Evolutionary conservation across 2,888 invertebrate species (phyloP), one percentile per base, ranked within the genome.

Genomic region (Drosophila nr. perissopoda): DNA sequence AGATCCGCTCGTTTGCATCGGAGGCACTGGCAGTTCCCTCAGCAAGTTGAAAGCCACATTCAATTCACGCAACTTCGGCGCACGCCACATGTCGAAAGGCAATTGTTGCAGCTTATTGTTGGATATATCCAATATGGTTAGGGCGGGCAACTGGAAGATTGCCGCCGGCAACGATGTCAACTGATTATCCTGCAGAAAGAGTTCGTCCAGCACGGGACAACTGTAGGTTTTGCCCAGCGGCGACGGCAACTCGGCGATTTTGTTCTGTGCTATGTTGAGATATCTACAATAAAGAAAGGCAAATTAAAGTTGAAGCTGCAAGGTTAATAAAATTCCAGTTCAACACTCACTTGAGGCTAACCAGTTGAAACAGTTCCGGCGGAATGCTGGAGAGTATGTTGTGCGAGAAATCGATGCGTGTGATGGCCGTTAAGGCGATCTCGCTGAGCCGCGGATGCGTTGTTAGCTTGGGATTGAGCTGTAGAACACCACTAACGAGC

Each of bases 161-260:
- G 96, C 96, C 4, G 96, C 94, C 0, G 99, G 98, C 16, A 99
- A 93, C 61, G 95, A 94, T 77, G 97, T 97, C 40, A 99, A 93
- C 4, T 97, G 95, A 93, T 98, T 98, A 92, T 99, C 97, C 94
- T 97, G 97, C n/a, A 99, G 91, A 90, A 97, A 97, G 36, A 99
- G 93, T 91, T 99, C 99, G 89, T 98, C 98, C 65, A 99, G 93
- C 52, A 96, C 96, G 0, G 97, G 97, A 84, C 96, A 96, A 7
- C 94, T 94, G 90, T 96, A 96, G 5, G 69, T 29, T 42, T 85
- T 85, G 0, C 40, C 72, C 34, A 93, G 91, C 2, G 94, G 93
- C 1, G 94, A 92, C 0, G 97, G 96, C 2, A 98, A 93, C 51
- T 95, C 95, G 81, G 97, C 97, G 58, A 98, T 94, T 94, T 97